Conservation (phyloP, 2,888 invertebrate genomes). For the Cyclophora albipunctata region DNA sequence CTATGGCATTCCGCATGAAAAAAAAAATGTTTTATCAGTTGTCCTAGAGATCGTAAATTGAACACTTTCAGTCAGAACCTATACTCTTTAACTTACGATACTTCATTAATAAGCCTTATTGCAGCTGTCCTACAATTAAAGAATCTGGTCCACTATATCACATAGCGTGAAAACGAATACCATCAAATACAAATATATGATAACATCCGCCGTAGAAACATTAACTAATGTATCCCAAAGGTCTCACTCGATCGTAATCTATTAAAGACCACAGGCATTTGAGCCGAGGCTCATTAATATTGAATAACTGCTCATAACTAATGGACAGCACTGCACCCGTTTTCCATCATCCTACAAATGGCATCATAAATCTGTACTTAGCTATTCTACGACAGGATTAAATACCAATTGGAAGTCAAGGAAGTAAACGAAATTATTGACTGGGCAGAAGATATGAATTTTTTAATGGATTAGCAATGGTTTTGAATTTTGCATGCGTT, state of each 20-base stretch:
- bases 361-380: conserved; percentile 14
- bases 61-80: too few relatives aligned
- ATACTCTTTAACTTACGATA: too few relatives aligned
- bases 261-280: conserved; percentile 9
- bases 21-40: too few relatives aligned
- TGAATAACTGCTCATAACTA: conserved; percentile 12
- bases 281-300: conserved; percentile 17
- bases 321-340: conserved; percentile 11
- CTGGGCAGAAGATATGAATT: neutral
- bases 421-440: neutral
- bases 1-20: too few relatives aligned
- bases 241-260: conserved; percentile 9
- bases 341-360: conserved; percentile 20
- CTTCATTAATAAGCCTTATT: too few relatives aligned
- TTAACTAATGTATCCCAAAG: conserved; percentile 10
- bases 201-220: neutral
- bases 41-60: too few relatives aligned
- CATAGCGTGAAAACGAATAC: too few relatives aligned
- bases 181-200: too few relatives aligned
- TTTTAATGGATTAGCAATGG: too few relatives aligned
- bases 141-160: too few relatives aligned
- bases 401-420: conserved; percentile 4
- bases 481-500: too few relatives aligned
- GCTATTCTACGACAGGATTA: conserved; percentile 8
- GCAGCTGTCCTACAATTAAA: too few relatives aligned